Evolutionary conservation across 2,797 vertebrate species (phyloP), one percentile per base, ranked within the genome.

Genomic region (Phaenicophaeus curvirostris): DNA sequence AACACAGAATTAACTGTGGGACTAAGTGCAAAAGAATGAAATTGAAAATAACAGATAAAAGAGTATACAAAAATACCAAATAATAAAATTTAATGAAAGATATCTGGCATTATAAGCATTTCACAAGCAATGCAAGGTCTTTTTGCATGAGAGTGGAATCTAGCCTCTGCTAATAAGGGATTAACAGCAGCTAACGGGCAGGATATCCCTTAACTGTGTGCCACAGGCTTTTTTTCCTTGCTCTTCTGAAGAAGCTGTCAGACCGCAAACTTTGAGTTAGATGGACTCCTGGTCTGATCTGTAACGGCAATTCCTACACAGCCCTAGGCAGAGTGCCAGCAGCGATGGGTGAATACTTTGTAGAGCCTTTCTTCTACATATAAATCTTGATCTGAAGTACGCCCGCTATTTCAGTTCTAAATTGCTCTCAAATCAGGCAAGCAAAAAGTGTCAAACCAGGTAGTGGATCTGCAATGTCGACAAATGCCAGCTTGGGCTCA

Each of bases 261-360:
- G 89, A 31, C 24, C 91, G 78, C 69, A 84, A 53, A 41, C 44
- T 41, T 18, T 16, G 42, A 85, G 61, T 3, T 21, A 84, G 81
- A 72, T 5, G 53, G 84, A 58, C 46, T 77, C 59, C 10, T 0
- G 1, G 81, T 87, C 17, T 69, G 87, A 92, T 75, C 72, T 15
- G 58, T 2, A 44, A 61, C 81, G 85, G 75, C 12, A 73, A 42
- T 51, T 65, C 61, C 61, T 14, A 15, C 81, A 77, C 57, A 72
- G 92, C 84, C 72, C 57, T 23, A 94, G 90, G 92, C 71, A 77
- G 24, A 89, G 53, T 5, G 75, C 84, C 92, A 91, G 92, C 55
- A 78, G 89, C 79, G 15, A 11, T 0, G 11, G 78, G 62, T 3
- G 0, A 91, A 44, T 58, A 69, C 85, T 88, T 31, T 59, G 59